Base-by-base conservation (phyloP, 2,888 invertebrate genomes). In the Macropis europaea region DNA sequence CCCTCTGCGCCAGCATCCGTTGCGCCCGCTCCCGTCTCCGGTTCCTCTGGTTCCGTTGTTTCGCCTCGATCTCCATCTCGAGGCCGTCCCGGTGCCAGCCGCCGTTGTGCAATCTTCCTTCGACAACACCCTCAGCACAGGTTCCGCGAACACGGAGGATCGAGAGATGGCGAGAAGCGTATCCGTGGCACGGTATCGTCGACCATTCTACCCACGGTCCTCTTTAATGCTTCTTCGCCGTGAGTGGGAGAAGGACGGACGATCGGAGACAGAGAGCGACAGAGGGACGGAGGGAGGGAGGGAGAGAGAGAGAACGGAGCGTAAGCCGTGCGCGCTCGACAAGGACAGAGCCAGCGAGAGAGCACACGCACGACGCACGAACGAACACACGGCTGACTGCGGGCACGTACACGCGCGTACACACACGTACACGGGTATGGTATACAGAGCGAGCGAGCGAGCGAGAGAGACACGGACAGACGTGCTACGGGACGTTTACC, bases 1-100 rank as follows among this genome's bases (percentile, higher is more conserved):
- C 94, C 91, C 95, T 94, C 92, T 95, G 95, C 91, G 95, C 95
- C 92, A 95, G 95, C 94, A 96, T 95, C 92, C 96, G 96, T 93
- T 96, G 96, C 90, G 96, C 96, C 92, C 96, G 94, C 92, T 96
- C 96, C 92, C 96, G 94, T 91, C 96, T 94, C 91, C 96, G 94
- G 91, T 96, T 96, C 91, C 95, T 93, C 91, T 95, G 95, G 91
- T 92, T 93, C 91, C 95, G 94, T 93, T 95, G 95, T 92, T 95
- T 95, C 92, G 94, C 94, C 93, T 95, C 95, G 93, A 94, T 94
- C 93, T 95, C 95, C 95, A 95, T 95, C 76, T 70, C 74, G 67
- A 63, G 60, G 57, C 45, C 36, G 60, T 36, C 36, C 50, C 48
- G 47, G 40, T 34, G n/a, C 32, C 38, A 59, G 69, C 5, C 40